Evolutionary conservation across 1,140 invertebrate genomes (phyloP).

Genomic region (Macrocentrus cingulum): DNA sequence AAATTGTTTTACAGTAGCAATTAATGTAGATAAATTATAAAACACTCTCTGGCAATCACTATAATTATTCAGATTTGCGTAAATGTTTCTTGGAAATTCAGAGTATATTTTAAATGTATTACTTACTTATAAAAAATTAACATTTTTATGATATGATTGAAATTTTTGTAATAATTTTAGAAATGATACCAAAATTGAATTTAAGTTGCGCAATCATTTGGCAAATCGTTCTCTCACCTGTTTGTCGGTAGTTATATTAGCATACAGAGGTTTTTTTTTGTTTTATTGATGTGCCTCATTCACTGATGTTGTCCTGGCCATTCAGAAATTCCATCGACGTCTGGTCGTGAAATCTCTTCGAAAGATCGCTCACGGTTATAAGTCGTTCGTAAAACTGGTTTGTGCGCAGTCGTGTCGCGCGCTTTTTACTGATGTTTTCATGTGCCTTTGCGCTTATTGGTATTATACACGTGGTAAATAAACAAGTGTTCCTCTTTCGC

Average conservation of each 20-base stretch:
- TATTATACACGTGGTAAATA: conserved; percentile 12
- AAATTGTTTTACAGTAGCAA: too few relatives aligned
- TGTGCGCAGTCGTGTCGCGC: conserved; percentile 19
- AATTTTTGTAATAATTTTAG: too few relatives aligned
- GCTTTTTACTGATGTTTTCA: conserved; percentile 20
- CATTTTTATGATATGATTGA: conserved; percentile 24
- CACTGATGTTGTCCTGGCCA: conserved; percentile 38
- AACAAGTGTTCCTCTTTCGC: conserved; percentile 13
- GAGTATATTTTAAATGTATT: conserved; percentile 20
- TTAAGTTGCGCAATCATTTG: neutral
- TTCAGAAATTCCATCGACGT: conserved; percentile 32
- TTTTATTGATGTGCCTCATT: conserved; percentile 30
- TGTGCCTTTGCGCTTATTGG: conserved; percentile 11
- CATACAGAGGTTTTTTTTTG: conserved; percentile 24
- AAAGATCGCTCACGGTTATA: conserved; percentile 26
- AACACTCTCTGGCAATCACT: too few relatives aligned
- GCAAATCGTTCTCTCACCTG: conserved; percentile 20
- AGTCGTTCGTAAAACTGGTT: conserved; percentile 26
- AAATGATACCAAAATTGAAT: too few relatives aligned
- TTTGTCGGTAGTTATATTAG: neutral
- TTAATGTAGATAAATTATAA: too few relatives aligned
- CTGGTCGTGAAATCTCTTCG: conserved; percentile 29
- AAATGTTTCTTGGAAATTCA: too few relatives aligned
- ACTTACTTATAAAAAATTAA: neutral
- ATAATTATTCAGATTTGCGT: too few relatives aligned